Evolutionary conservation across 1,140 invertebrate species (phyloP).

Genomic region (Lysiphlebus fabarum): DNA sequence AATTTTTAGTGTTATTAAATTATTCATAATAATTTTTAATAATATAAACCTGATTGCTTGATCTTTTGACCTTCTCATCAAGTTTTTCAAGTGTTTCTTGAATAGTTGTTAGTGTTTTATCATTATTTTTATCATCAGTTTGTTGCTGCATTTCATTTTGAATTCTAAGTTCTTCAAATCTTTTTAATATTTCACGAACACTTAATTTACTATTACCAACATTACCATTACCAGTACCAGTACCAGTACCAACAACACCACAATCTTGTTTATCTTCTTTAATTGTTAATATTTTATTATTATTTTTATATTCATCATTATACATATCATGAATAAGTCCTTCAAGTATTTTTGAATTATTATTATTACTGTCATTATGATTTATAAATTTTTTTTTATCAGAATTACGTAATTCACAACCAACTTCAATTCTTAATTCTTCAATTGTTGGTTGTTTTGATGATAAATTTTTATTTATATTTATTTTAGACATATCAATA

Average conservation of each 20-base stretch:
- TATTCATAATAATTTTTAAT: background rate
- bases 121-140: slow-evolving; percentile 47
- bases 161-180: slow-evolving; percentile 70
- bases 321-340: slow-evolving; percentile 48
- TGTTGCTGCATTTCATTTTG: slow-evolving; percentile 36
- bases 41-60: slow-evolving; percentile 46
- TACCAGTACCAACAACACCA: slow-evolving; percentile 50
- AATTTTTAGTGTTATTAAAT: no score
- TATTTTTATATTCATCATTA: slow-evolving; percentile 44
- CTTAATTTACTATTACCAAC: slow-evolving; percentile 64
- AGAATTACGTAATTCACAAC: slow-evolving; percentile 39
- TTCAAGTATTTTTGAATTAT: slow-evolving; percentile 28
- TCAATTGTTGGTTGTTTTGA: slow-evolving; percentile 44
- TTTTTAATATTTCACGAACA: slow-evolving; percentile 73
- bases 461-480: slow-evolving; percentile 16
- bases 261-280: slow-evolving; percentile 69
- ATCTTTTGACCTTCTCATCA: slow-evolving; percentile 51
- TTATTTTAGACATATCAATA: slow-evolving; percentile 46
- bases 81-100: slow-evolving; percentile 54
- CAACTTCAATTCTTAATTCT: slow-evolving; percentile 49
- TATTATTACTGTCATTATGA: background rate
- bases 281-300: slow-evolving; percentile 68
- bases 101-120: slow-evolving; percentile 50
- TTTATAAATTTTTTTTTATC: background rate
- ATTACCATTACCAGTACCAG: slow-evolving; percentile 28